Conservation (phyloP, 2,888 invertebrate species). For the Physocephala rufipes region DNA sequence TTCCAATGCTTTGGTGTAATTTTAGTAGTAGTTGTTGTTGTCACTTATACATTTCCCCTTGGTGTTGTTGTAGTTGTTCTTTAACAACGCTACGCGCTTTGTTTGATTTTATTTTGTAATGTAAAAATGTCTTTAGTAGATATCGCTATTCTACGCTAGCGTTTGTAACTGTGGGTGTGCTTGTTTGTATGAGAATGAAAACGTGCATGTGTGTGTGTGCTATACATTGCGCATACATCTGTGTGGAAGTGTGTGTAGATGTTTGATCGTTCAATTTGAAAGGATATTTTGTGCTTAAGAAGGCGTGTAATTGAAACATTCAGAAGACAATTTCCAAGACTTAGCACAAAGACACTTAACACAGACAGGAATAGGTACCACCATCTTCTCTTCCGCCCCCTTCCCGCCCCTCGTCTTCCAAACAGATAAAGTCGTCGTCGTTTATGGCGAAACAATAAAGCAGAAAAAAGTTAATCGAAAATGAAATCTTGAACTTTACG, state of each 20-base stretch:
- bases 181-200: constrained; percentile 6
- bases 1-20: too few species aligned
- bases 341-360: constrained; percentile 61
- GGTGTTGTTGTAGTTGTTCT: too few species aligned
- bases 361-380: neutral
- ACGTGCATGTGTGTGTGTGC: constrained; percentile 2
- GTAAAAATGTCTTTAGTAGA: too few species aligned
- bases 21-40: too few species aligned
- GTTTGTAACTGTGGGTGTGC: neutral
- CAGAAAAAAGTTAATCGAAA: neutral
- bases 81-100: too few species aligned
- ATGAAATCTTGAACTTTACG: neutral
- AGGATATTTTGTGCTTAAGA: constrained; percentile 66
- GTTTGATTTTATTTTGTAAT: too few species aligned
- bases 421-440: neutral
- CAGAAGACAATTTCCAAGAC: constrained; percentile 66
- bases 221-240: too few species aligned
- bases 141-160: too few species aligned
- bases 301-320: constrained; percentile 68
- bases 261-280: constrained; percentile 51
- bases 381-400: neutral
- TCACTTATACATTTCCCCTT: too few species aligned
- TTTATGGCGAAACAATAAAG: neutral
- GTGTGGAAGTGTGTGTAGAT: constrained; percentile 8
- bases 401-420: neutral